phyloP scores from a whole-genome alignment of 2,797 vertebrate species.

The Ptychadena robeensis region DNA sequence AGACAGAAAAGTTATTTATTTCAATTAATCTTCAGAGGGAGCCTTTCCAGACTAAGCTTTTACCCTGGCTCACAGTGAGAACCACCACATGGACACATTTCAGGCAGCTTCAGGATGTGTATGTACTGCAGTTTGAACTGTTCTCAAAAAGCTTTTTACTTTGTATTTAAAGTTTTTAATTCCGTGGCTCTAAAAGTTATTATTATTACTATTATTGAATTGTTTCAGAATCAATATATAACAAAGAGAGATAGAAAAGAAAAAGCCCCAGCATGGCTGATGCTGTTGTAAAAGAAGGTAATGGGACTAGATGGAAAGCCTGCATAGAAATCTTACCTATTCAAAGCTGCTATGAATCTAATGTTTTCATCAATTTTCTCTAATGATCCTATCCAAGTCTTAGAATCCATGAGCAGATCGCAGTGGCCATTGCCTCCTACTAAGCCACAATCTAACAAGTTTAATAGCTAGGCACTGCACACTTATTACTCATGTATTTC shows the following conservation, averaged over 20 bases:
- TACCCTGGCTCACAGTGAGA: no score
- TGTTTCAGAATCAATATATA: background rate
- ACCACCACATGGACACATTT: no score
- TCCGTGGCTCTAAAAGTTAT: background rate
- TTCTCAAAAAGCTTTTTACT: background rate
- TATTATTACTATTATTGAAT: background rate
- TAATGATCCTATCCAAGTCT: slow-evolving; percentile 65
- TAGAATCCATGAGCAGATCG: slow-evolving; percentile 65
- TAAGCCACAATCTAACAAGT: slow-evolving; percentile 63
- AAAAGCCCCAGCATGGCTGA: slow-evolving; percentile 1
- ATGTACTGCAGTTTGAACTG: background rate
- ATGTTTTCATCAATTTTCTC: slow-evolving; percentile 69
- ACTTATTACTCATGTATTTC: slow-evolving; percentile 64
- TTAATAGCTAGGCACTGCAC: slow-evolving; percentile 61
- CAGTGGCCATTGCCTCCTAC: slow-evolving; percentile 67
- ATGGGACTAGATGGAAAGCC: slow-evolving; percentile 58
- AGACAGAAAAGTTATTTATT: no score
- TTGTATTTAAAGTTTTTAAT: background rate
- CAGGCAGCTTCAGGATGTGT: no score
- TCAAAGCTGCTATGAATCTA: slow-evolving; percentile 64
- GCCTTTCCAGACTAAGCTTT: no score
- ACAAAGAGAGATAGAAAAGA: background rate
- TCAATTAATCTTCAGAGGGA: no score
- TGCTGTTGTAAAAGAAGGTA: slow-evolving; percentile 54
- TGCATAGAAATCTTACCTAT: slow-evolving; percentile 65